phyloP scores from a whole-genome alignment of 2,797 vertebrate species.

The Periparus ater region DNA sequence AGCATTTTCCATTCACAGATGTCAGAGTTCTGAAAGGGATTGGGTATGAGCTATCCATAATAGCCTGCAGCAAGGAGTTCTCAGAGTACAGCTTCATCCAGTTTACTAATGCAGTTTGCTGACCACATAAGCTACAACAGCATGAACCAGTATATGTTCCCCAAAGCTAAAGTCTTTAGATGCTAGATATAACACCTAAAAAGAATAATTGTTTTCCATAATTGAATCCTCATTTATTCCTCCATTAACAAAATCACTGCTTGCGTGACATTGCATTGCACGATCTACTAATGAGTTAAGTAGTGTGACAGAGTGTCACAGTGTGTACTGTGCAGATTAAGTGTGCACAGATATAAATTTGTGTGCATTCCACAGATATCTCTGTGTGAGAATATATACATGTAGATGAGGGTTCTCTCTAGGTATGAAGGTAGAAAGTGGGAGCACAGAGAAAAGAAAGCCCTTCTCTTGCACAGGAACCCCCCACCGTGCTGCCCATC shows the following conservation, averaged over 20 bases:
- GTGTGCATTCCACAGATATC: background rate
- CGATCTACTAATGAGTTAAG: background rate
- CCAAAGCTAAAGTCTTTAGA: background rate
- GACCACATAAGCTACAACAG: background rate
- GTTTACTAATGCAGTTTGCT: background rate
- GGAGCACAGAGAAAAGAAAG: background rate
- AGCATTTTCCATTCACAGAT: background rate
- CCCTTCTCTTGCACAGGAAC: background rate
- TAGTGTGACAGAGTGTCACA: background rate
- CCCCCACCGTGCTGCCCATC: background rate
- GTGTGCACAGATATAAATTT: background rate
- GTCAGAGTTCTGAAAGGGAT: background rate
- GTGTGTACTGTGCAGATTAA: no score
- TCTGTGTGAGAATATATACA: background rate
- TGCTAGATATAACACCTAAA: background rate
- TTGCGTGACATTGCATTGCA: background rate
- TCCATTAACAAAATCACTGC: background rate
- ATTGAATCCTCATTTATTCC: background rate
- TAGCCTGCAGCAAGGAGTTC: background rate
- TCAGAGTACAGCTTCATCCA: rapidly evolving
- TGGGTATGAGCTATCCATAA: background rate
- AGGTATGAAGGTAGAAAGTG: background rate
- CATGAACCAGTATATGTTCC: background rate
- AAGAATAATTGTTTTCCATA: background rate
- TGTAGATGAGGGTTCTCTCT: background rate